Evolutionary conservation across 2,888 invertebrate genomes (phyloP), one percentile per base, ranked within the genome.

Genomic region (Isotomurus palustris): DNA sequence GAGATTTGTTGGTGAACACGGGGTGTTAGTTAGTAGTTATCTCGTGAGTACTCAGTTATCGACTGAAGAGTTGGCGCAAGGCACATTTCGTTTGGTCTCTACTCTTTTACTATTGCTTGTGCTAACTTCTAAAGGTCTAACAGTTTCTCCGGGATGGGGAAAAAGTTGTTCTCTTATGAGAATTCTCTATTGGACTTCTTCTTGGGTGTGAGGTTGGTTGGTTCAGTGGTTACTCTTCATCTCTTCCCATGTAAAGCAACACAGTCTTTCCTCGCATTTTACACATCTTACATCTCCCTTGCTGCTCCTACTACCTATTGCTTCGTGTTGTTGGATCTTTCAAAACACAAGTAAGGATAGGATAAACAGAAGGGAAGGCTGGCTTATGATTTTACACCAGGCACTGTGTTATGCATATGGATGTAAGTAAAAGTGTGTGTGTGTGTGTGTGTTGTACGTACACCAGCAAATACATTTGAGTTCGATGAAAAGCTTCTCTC

Each of bases 31-130:
- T 58, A 47, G 56, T 60, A 58, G 61, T 62, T 66, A 60, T 68
- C 68, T 61, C 64, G 62, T 60, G 62, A 63, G 64, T 64, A 61
- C 53, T 60, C 64, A 61, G 59, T 56, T 65, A 63, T 62, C 63
- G 67, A 69, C 69, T 69, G 69, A 69, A 50, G 61, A 60, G 61
- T 63, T 69, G 66, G 69, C 69, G 69, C 69, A 67, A 64, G 69
- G 66, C 69, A 68, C 58, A 60, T 62, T 62, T 63, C 51, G 62
- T 51, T 62, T 43, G 28, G 35, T 35, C 49, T 35, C 35, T 14
- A 6, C n/a, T 17, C 32, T n/a, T 22, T 6, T 12, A 40, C 40
- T 32, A 10, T 32, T 10, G 8, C 32, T 10, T 32, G 14, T 43
- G 24, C 43, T 17, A 45, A 27, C 8, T 4, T 3, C 28, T 19